Evolutionary conservation across 2,888 invertebrate genomes (phyloP).

Genomic region (Phalera bucephala): DNA sequence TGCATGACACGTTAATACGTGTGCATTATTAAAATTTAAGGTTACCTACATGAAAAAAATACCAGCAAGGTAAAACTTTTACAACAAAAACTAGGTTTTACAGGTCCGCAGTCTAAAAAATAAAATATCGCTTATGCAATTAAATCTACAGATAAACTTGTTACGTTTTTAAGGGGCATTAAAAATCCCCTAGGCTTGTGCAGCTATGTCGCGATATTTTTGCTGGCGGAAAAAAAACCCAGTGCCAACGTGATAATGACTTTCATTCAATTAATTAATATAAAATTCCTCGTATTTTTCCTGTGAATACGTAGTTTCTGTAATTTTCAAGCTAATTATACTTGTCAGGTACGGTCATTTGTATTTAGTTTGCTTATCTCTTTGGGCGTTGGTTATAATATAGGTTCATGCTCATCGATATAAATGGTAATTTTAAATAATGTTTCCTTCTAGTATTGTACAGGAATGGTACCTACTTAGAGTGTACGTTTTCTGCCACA

Average conservation of each 20-base stretch:
- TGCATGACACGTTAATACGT: neutral
- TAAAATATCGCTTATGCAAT: conserved; percentile 43
- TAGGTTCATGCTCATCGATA: too few species aligned
- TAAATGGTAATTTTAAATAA: too few species aligned
- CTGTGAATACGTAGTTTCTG: conserved; percentile 5
- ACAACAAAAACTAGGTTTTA: conserved; percentile 17
- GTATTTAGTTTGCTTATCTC: too few species aligned
- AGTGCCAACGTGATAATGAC: conserved; percentile 40
- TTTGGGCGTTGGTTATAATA: too few species aligned
- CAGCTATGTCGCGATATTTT: conserved; percentile 37
- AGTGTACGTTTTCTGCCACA: too few species aligned
- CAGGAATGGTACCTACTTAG: too few species aligned
- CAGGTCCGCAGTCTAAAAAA: conserved; percentile 19
- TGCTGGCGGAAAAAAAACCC: conserved; percentile 20
- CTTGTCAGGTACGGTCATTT: too few species aligned
- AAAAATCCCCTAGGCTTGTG: conserved; percentile 39
- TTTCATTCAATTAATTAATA: conserved; percentile 32
- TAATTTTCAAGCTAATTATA: too few species aligned
- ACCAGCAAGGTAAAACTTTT: conserved; percentile 7
- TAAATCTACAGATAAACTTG: conserved; percentile 46
- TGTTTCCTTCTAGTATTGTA: too few species aligned
- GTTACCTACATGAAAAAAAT: conserved; percentile 5
- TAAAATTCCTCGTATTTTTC: conserved; percentile 15
- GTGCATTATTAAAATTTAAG: conserved; percentile 7
- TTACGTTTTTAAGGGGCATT: conserved; percentile 41